Conservation (phyloP, 2,888 invertebrate genomes). For the Oscheius sp. region DNA sequence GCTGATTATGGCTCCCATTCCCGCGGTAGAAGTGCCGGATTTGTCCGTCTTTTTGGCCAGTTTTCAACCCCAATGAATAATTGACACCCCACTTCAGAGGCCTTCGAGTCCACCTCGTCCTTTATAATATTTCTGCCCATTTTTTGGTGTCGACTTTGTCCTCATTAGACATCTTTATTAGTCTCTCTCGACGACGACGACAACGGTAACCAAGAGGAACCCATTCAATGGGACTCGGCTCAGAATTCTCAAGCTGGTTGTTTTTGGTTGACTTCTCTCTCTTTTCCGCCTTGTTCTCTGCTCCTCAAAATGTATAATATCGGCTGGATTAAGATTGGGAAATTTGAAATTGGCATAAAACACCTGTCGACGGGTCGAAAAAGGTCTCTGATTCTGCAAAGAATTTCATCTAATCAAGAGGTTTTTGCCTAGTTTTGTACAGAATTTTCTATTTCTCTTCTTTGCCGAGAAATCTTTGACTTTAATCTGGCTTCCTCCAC, state of each 20-base stretch:
- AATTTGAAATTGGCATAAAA: too few relatives aligned
- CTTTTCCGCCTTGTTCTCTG: too few relatives aligned
- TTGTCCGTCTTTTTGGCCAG: slow-evolving; percentile 9
- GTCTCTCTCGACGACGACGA: neutral
- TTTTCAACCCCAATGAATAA: slow-evolving; percentile 30
- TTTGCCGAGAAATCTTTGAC: neutral
- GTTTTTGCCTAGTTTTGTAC: too few relatives aligned
- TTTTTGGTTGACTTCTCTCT: too few relatives aligned
- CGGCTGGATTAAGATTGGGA: too few relatives aligned
- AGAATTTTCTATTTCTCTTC: neutral
- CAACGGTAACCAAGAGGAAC: neutral
- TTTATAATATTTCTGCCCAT: slow-evolving; percentile 1
- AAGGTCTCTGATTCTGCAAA: too few relatives aligned
- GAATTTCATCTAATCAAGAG: too few relatives aligned
- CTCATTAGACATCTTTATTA: slow-evolving; percentile 4
- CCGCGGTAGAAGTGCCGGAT: slow-evolving; percentile 13
- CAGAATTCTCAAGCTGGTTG: too few relatives aligned
- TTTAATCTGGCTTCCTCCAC: neutral
- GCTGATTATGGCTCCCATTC: slow-evolving; percentile 7
- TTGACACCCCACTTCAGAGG: slow-evolving; percentile 22
- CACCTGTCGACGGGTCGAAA: too few relatives aligned
- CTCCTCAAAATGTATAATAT: too few relatives aligned
- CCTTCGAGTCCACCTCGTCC: neutral
- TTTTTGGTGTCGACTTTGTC: neutral
- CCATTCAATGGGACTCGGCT: too few relatives aligned